phyloP scores from a whole-genome alignment of 1,140 invertebrate species.

The Stegodyphus dumicola region DNA sequence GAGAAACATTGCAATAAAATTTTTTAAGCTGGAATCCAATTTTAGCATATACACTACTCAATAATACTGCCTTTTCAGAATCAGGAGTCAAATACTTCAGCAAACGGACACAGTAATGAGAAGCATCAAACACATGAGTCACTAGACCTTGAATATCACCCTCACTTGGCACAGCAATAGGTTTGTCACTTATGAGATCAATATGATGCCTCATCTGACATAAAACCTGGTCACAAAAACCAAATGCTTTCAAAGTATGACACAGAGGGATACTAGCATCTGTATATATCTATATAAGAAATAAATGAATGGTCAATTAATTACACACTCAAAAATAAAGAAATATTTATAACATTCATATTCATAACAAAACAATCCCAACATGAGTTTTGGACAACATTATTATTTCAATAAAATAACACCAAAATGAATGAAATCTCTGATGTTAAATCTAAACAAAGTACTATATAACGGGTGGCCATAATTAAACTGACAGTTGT shows the following conservation, averaged over 20 bases:
- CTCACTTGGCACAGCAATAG: conserved; percentile 6
- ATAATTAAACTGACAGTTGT: no score
- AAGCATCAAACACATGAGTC: conserved; percentile 48
- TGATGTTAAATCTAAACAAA: no score
- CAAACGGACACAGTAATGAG: conserved; percentile 32
- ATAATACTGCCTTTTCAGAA: background rate
- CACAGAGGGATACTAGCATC: background rate
- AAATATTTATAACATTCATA: no score
- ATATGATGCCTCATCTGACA: conserved; percentile 34
- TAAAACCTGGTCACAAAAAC: conserved; percentile 1
- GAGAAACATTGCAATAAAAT: conserved; percentile 6
- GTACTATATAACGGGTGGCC: no score
- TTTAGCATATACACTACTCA: conserved; percentile 21
- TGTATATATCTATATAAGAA: no score
- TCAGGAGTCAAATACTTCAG: conserved; percentile 4
- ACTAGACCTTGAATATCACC: conserved; percentile 30
- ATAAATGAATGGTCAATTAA: no score
- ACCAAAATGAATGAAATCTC: no score
- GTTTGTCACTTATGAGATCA: background rate
- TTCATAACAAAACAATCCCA: no score
- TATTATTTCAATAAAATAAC: no score
- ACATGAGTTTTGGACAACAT: no score
- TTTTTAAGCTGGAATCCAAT: conserved; percentile 15
- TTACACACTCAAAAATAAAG: no score
- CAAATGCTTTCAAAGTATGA: conserved; percentile 34